Evolutionary conservation across 2,113 vertebrate genomes (phyloP), one percentile per base, ranked within the genome.

Genomic region (Oophaga pumilio): DNA sequence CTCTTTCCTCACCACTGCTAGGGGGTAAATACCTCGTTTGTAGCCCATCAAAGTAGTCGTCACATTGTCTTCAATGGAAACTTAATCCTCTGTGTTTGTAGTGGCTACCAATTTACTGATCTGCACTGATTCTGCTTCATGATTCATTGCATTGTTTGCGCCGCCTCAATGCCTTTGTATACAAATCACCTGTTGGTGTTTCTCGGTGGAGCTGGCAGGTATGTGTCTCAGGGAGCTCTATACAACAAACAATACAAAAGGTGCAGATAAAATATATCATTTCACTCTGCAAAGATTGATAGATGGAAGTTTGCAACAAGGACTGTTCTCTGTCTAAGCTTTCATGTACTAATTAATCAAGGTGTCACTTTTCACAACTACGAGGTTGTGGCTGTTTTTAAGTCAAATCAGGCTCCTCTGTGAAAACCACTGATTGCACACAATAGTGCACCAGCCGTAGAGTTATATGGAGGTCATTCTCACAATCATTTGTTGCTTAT

Each of bases 171-270:
- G 84, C 59, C 53, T 86, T 89, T 89, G 88, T 89, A 76, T 89
- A 89, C 88, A 89, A 87, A 87, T 86, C 85, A 89, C 88, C 85
- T 89, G 88, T 84, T 89, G 79, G 81, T 76, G 84, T 64, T 81
- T 86, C 79, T 82, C 20, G 26, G 53, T 79, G 87, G 66, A 77
- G 50, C 59, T 84, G 81, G 79, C 81, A 86, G 88, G 84, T 76
- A 85, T 89, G 69, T 62, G 68, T 66, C 79, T 33, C 64, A 66
- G 22, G 56, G 84, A 62, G 82, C 84, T 56, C 82, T 33, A 86
- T 86, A 86, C 78, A 82, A 86, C 76, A 89, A 89, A 71, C 84
- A 85, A 53, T 82, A 89, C 77, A 85, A 85, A 53, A 85, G 84
- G 76, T 80, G 76, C 11, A 59, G 84, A 80, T 74, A 81, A 28